Percentiles rank a stretch among this genome's conserved stretches.
Conservation (phyloP, 64 coral and sea anemone species). For the Anthopleura sola region DNA sequence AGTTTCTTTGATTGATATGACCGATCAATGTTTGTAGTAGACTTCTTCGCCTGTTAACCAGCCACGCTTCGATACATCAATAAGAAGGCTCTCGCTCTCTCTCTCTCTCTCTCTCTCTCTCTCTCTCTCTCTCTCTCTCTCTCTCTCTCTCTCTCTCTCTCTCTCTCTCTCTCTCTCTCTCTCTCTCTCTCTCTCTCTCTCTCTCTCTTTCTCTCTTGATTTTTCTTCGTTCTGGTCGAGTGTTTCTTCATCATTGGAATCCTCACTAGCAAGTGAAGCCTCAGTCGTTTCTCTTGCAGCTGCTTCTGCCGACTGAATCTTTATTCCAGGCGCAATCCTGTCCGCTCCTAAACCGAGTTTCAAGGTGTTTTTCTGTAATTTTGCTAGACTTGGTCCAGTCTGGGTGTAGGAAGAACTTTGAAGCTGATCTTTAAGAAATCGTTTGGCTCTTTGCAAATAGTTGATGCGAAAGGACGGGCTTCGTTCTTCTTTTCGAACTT, state of each 20-base stretch:
- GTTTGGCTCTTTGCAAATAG: background rate
- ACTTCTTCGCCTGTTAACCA: no score
- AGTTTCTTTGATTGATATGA: no score
- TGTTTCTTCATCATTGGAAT: background rate
- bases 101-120: no score
- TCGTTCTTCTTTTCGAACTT: background rate
- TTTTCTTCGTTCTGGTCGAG: background rate
- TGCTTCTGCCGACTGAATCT: background rate
- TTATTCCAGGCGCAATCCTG: background rate
- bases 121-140: no score
- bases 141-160: no score
- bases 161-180: no score
- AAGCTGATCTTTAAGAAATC: background rate
- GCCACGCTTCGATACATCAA: no score
- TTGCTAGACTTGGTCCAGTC: background rate
- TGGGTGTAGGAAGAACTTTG: slow-evolving; percentile 8
- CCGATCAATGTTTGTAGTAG: no score
- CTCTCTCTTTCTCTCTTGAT: no score
- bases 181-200: no score
- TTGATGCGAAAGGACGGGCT: background rate
- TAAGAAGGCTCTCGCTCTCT: no score
- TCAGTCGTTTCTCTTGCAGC: background rate
- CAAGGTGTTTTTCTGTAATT: background rate
- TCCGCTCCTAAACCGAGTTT: background rate
- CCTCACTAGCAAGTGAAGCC: background rate